Evolutionary conservation across 30 jellyfish, hydroid and myxozoan species (phyloP).

Genomic region (Cassiopea andromeda): DNA sequence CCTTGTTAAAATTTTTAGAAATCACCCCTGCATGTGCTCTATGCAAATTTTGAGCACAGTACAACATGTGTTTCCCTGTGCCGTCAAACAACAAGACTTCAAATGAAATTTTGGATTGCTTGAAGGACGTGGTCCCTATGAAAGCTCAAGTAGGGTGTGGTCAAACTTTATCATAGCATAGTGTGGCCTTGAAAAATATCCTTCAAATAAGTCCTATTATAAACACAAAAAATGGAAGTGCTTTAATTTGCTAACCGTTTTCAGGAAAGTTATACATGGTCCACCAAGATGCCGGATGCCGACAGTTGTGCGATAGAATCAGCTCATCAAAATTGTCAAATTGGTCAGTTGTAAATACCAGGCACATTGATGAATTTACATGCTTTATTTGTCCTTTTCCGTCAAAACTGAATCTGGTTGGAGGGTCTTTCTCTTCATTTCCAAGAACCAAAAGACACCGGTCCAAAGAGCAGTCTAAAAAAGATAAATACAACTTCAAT

Average conservation of each 20-base stretch:
- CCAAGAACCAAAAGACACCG: slow-evolving; percentile 31
- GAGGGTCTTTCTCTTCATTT: neutral
- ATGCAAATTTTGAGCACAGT: no score
- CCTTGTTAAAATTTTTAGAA: no score
- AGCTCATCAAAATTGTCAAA: slow-evolving; percentile 53
- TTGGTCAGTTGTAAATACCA: slow-evolving; percentile 10
- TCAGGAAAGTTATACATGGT: slow-evolving; percentile 26
- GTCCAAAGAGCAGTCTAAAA: slow-evolving; percentile 15
- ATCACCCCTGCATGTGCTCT: no score
- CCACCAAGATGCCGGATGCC: slow-evolving; percentile 29
- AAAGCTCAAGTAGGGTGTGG: no score
- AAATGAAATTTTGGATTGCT: no score
- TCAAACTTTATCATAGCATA: no score
- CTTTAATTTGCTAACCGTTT: slow-evolving; percentile 12
- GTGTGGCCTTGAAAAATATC: no score
- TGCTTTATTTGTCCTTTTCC: slow-evolving; percentile 22
- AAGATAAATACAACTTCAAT: neutral
- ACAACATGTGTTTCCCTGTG: no score
- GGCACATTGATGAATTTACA: slow-evolving; percentile 17
- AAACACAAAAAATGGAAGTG: no score
- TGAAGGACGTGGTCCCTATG: no score
- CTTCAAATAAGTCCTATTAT: no score
- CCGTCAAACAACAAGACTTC: no score
- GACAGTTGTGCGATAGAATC: slow-evolving; percentile 26
- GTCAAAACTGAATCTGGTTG: slow-evolving; percentile 3